phyloP scores from a whole-genome alignment of 37 sponge, comb jelly and placozoan species.

The Crambe crambe region DNA sequence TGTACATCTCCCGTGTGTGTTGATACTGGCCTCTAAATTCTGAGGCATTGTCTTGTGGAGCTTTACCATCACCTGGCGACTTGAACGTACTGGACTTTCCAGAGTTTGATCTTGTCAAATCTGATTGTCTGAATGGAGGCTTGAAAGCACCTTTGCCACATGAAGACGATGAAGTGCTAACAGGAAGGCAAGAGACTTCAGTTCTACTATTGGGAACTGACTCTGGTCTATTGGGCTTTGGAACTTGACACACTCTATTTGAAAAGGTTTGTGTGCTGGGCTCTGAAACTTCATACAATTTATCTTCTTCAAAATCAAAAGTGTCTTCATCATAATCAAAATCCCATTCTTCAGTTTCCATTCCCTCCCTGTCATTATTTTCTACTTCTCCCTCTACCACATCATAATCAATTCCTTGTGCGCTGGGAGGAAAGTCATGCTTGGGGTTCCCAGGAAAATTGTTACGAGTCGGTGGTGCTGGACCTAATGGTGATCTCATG shows the following conservation, averaged over 20 bases:
- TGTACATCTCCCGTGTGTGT: conserved; percentile 54
- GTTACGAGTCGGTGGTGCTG: conserved; percentile 1
- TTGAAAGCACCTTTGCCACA: not conserved
- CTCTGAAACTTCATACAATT: too few species aligned
- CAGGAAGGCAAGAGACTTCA: not conserved
- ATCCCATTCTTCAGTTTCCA: too few species aligned
- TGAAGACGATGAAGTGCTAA: not conserved
- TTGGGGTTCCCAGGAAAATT: not conserved
- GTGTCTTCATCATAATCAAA: too few species aligned
- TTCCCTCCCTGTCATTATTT: too few species aligned
- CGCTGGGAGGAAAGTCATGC: not conserved
- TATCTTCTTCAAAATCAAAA: too few species aligned
- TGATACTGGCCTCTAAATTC: conserved; percentile 55
- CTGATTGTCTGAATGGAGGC: conserved; percentile 3
- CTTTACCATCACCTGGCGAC: not conserved
- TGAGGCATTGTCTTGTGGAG: conserved; percentile 18
- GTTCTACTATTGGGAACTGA: not conserved
- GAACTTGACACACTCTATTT: too few species aligned
- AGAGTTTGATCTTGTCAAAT: too few species aligned
- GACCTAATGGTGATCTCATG: not conserved
- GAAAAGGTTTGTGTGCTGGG: too few species aligned
- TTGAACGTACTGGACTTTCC: not conserved
- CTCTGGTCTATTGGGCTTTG: not conserved
- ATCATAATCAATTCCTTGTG: too few species aligned
- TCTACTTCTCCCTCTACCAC: not conserved